Base-by-base conservation (phyloP, 2,888 invertebrate genomes). In the Ectemnius continuus region DNA sequence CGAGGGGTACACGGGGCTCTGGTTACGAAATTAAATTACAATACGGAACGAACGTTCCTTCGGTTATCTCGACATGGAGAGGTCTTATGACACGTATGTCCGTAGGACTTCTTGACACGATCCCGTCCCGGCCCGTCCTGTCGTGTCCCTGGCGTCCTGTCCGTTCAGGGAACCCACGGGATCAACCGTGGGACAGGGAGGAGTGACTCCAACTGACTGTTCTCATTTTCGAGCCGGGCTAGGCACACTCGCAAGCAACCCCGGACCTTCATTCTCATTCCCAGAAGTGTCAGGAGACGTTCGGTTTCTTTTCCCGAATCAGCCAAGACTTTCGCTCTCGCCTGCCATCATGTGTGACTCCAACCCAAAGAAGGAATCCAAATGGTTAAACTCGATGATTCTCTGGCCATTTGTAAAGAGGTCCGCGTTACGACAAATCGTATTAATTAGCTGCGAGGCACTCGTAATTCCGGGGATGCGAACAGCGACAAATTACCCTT, bases 11-110 rank as follows among this genome's bases (percentile, higher is more conserved):
- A 67, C 70, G 76, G 81, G 36, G 82, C 80, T 88, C 84, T 78
- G 69, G 79, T 89, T 88, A 87, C 87, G 73, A 86, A 87, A 87
- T 84, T 84, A 87, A 87, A 88, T 88, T 84, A 88, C 86, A 87
- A 89, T 87, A 80, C 80, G 70, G 65, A 58, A 73, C 73, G 70
- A 73, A 70, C 70, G 60, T 14, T 45, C 36, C 6, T 36, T 36
- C 8, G 62, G 64, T 62, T 70, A 52, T 52, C 80, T 68, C 74
- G 79, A 75, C 79, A 79, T 80, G 61, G 70, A 71, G 74, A 72
- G 67, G 61, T 48, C 5, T 47, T 48, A 63, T 61, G 69, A 69
- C 65, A 47, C 61, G 63, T 74, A 69, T 36, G 36, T 70, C 73
- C 68, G 56, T 66, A 65, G 45, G 67, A 72, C 64, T 72, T 36